Percentiles rank a stretch among this genome's conserved stretches.
Conservation (phyloP, 2,797 vertebrate species). For the Anguilla obscura region DNA sequence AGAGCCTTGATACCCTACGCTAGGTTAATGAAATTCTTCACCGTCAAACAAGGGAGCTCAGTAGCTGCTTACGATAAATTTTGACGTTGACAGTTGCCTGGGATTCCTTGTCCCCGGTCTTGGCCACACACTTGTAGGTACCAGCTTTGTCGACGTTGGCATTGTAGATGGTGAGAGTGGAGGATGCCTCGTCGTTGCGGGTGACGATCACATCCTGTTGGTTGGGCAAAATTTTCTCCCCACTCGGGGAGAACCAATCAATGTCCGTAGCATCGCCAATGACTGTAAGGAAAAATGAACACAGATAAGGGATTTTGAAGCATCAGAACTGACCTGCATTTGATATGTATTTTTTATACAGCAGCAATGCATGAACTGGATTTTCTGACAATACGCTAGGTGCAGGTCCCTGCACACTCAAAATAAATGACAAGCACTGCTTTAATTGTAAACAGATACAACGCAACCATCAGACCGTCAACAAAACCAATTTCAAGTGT, state of each 20-base stretch:
- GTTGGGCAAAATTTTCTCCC: conserved; percentile 84
- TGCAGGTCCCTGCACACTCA: conserved; percentile 36
- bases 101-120: conserved; percentile 77
- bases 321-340: neutral
- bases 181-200: conserved; percentile 79
- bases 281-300: conserved; percentile 67
- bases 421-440: conserved; percentile 40
- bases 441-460: neutral
- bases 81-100: conserved; percentile 91
- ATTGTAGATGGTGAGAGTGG: conserved; percentile 92
- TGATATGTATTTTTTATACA: neutral
- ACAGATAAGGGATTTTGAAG: neutral
- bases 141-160: conserved; percentile 88
- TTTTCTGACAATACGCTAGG: conserved; percentile 36
- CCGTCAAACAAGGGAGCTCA: neutral
- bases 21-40: too few relatives aligned
- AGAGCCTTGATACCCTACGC: neutral
- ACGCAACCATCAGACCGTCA: neutral
- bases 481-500: conserved; percentile 8
- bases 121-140: conserved; percentile 94
- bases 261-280: conserved; percentile 89
- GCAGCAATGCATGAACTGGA: neutral
- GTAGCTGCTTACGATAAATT: conserved; percentile 88
- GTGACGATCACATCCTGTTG: conserved; percentile 83
- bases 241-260: conserved; percentile 89